Evolutionary conservation across 2,113 vertebrate species (phyloP).

Genomic region (Artemisiospiza belli): DNA sequence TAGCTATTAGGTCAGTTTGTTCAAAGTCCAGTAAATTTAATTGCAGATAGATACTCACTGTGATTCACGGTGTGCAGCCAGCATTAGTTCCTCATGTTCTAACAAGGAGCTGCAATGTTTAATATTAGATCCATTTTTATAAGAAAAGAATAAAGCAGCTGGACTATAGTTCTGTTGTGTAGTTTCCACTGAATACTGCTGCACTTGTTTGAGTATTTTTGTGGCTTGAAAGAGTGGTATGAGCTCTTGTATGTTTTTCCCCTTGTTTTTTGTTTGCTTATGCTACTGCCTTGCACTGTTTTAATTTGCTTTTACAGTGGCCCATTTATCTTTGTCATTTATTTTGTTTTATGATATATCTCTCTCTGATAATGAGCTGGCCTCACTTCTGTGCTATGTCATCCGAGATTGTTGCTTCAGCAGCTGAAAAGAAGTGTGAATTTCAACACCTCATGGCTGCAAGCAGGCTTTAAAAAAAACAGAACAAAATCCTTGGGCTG

Average conservation of each 20-base stretch:
- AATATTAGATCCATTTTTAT: not conserved
- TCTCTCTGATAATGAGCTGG: not conserved
- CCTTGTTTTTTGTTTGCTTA: not conserved
- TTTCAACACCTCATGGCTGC: not conserved
- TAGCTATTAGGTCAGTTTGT: constrained; percentile 30
- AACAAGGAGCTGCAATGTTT: not conserved
- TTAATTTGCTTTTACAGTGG: not conserved
- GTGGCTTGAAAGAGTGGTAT: not conserved
- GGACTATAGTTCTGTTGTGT: not conserved
- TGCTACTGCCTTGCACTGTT: not conserved
- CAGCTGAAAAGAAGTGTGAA: not conserved
- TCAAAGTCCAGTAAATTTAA: constrained; percentile 12
- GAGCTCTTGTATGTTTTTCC: not conserved
- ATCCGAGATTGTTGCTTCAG: not conserved
- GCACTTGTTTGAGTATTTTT: not conserved
- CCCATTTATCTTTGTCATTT: not conserved
- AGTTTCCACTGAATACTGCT: not conserved
- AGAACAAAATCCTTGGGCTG: not conserved
- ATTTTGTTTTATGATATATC: not conserved
- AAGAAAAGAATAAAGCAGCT: not conserved
- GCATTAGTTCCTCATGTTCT: constrained; percentile 7
- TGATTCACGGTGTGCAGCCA: not conserved
- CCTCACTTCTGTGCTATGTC: not conserved
- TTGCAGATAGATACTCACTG: not conserved
- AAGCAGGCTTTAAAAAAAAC: not conserved